These are phyloP conservation scores for Hippocampus mohnikei DNA, from an alignment of 2,113 vertebrate species.

Conservation along the genomic window DNA sequence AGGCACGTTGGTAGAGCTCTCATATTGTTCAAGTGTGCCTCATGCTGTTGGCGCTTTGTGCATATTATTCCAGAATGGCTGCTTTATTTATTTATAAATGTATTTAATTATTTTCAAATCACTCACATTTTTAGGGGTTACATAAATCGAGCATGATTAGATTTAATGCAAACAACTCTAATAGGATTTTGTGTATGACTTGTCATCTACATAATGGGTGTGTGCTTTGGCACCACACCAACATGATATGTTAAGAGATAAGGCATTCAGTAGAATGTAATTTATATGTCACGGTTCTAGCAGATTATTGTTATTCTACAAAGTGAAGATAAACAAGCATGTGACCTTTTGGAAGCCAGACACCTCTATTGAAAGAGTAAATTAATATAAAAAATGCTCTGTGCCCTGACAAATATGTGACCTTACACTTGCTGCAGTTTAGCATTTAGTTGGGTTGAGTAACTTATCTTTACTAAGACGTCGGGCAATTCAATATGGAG, in stretches of 20 bases:
- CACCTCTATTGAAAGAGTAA: constrained; percentile 5
- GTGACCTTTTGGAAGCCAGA: constrained; percentile 14
- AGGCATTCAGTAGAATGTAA: constrained; percentile 27
- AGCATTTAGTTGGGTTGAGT: background rate
- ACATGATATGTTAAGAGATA: constrained; percentile 16
- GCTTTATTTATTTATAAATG: background rate
- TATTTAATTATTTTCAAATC: too few relatives aligned
- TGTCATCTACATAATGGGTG: constrained; percentile 24
- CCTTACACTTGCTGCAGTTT: background rate
- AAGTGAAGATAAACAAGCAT: constrained; percentile 32
- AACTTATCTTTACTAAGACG: too few relatives aligned
- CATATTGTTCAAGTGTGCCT: background rate
- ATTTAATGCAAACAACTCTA: background rate
- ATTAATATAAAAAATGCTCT: background rate
- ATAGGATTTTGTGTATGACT: background rate
- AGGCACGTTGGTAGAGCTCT: background rate
- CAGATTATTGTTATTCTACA: constrained; percentile 32
- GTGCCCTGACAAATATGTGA: constrained; percentile 14
- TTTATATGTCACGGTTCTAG: constrained; percentile 35
- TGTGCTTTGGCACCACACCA: constrained; percentile 5
- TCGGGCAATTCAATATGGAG: too few relatives aligned
- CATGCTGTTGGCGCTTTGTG: background rate
- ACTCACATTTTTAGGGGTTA: background rate
- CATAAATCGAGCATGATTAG: background rate
- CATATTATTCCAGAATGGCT: background rate